These are phyloP conservation scores for Alsophila aescularia DNA, from an alignment of 2,888 invertebrate species.

Conservation along the genomic window DNA sequence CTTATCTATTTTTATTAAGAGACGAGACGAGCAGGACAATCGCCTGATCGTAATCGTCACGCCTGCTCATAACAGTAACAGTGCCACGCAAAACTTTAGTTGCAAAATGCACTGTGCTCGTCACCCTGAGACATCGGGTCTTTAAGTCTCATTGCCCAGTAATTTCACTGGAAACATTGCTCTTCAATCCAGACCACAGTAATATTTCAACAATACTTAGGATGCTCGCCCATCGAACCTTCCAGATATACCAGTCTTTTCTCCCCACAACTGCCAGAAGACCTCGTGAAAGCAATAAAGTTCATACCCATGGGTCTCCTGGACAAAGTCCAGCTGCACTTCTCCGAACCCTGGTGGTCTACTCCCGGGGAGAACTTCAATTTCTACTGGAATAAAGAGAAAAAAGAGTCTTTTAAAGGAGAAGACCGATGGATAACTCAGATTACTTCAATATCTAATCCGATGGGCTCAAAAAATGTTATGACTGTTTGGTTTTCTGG, in stretches of 20 bases:
- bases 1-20: no score
- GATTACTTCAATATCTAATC: slow-evolving; percentile 3
- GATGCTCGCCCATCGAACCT: neutral
- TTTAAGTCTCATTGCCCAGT: no score
- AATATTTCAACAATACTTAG: no score
- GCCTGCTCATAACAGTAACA: no score
- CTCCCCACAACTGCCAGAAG: slow-evolving; percentile 76
- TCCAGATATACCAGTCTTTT: slow-evolving; percentile 61
- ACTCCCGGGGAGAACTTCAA: neutral
- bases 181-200: no score
- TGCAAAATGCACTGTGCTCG: no score
- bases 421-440: slow-evolving; percentile 11
- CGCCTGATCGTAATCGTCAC: no score
- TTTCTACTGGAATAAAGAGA: slow-evolving; percentile 7
- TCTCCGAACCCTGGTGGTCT: slow-evolving; percentile 36
- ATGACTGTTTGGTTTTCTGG: slow-evolving; percentile 44
- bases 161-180: no score
- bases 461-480: slow-evolving; percentile 36
- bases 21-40: no score
- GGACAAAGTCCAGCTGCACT: slow-evolving; percentile 36
- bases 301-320: slow-evolving; percentile 81
- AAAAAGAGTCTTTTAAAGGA: neutral
- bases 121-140: no score
- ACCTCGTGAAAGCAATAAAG: slow-evolving; percentile 81
- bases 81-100: no score